A percentile compares a stretch with the other conserved stretches of the same genome.
Evolutionary conservation across 1,140 invertebrate species (phyloP).

Genomic region (Idris sp.): DNA sequence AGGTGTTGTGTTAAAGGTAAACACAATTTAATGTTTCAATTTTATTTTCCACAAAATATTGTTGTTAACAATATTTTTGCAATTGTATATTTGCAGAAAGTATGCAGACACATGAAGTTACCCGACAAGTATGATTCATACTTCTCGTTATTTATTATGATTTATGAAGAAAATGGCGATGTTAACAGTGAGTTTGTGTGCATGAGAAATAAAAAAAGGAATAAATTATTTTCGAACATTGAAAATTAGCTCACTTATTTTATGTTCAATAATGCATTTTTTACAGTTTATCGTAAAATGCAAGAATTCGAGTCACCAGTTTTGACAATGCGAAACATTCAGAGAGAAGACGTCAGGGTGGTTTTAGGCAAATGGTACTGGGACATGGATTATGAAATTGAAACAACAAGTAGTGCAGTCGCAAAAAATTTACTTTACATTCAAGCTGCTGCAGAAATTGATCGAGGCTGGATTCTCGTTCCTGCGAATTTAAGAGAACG

Average conservation of each 20-base stretch:
- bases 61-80: slow-evolving; percentile 13
- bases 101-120: slow-evolving; percentile 87
- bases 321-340: slow-evolving; percentile 87
- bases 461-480: slow-evolving; percentile 89
- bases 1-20: slow-evolving; percentile 86
- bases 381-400: slow-evolving; percentile 90
- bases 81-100: slow-evolving; percentile 85
- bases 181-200: slow-evolving; percentile 81
- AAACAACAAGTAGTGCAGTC: slow-evolving; percentile 88
- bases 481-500: slow-evolving; percentile 84
- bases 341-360: slow-evolving; percentile 63
- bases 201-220: too few species aligned
- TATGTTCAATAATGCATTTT: slow-evolving; percentile 47
- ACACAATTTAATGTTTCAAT: not conserved
- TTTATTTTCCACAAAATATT: not conserved
- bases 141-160: slow-evolving; percentile 92
- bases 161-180: slow-evolving; percentile 85
- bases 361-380: slow-evolving; percentile 84
- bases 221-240: too few species aligned
- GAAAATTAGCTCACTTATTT: not conserved
- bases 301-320: slow-evolving; percentile 98
- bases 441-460: slow-evolving; percentile 91
- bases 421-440: slow-evolving; percentile 92
- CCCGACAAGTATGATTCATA: slow-evolving; percentile 88
- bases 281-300: slow-evolving; percentile 89